phyloP scores from a whole-genome alignment of 2,888 invertebrate species.

The Phoenoteleia sp. region DNA sequence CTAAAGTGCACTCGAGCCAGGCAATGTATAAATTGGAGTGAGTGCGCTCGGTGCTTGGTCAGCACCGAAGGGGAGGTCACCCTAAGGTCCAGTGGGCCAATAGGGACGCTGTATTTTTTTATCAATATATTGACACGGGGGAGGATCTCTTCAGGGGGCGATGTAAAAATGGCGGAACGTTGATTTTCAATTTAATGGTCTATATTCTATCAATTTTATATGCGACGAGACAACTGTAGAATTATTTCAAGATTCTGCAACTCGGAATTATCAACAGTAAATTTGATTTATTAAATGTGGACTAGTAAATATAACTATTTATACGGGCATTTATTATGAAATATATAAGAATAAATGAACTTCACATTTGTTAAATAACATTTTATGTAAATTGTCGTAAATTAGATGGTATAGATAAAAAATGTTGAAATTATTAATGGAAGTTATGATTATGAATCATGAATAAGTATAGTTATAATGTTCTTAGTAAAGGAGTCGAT shows the following conservation, averaged over 20 bases:
- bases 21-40: slow-evolving; percentile 83
- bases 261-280: too few relatives aligned
- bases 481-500: slow-evolving; percentile 20
- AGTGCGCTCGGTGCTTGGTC: slow-evolving; percentile 84
- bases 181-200: slow-evolving; percentile 46
- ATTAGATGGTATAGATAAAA: too few relatives aligned
- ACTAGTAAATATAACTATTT: too few relatives aligned
- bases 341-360: too few relatives aligned
- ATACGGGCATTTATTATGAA: too few relatives aligned
- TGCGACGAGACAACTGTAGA: too few relatives aligned
- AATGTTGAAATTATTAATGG: too few relatives aligned
- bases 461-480: slow-evolving; percentile 32
- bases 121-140: slow-evolving; percentile 82
- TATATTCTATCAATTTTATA: slow-evolving; percentile 47
- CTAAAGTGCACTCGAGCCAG: slow-evolving; percentile 75
- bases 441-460: too few relatives aligned
- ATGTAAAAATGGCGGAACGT: slow-evolving; percentile 83
- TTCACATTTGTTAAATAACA: too few relatives aligned
- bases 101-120: slow-evolving; percentile 82
- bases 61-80: slow-evolving; percentile 85
- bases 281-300: too few relatives aligned
- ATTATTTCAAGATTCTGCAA: too few relatives aligned
- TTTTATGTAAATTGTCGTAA: too few relatives aligned
- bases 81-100: slow-evolving; percentile 84
- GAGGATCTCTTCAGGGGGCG: slow-evolving; percentile 77